phyloP scores from a whole-genome alignment of 2,888 invertebrate species.

The Pseudococcus viburni region DNA sequence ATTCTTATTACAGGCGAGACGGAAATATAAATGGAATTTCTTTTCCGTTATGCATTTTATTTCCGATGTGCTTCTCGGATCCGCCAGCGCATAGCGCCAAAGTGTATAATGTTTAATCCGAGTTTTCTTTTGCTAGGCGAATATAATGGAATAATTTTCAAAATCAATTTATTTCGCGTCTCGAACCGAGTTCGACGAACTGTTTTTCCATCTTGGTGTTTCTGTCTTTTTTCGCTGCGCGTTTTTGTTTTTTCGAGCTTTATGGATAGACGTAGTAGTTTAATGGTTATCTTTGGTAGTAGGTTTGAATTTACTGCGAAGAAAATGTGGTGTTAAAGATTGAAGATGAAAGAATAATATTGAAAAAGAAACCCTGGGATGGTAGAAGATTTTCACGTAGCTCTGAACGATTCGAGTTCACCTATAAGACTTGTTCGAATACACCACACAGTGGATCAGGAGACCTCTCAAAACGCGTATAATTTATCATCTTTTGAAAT shows the following conservation, averaged over 20 bases:
- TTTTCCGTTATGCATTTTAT: neutral
- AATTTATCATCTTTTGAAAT: too few relatives aligned
- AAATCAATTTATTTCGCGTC: slow-evolving; percentile 22
- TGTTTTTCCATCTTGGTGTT: neutral
- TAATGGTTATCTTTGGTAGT: too few relatives aligned
- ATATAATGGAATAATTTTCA: neutral
- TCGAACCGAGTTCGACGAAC: neutral
- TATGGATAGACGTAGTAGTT: neutral
- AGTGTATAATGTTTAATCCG: neutral
- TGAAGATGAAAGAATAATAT: too few relatives aligned
- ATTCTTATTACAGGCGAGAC: slow-evolving; percentile 7
- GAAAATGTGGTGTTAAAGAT: too few relatives aligned
- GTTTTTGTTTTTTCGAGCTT: neutral
- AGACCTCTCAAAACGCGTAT: too few relatives aligned
- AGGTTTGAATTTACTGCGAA: too few relatives aligned
- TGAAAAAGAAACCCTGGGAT: too few relatives aligned
- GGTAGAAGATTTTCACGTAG: too few relatives aligned
- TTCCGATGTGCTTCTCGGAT: neutral
- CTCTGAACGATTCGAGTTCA: too few relatives aligned
- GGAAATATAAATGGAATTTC: slow-evolving; percentile 1
- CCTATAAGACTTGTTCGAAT: too few relatives aligned
- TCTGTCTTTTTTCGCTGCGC: neutral
- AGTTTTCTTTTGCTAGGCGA: neutral
- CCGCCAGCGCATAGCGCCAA: neutral
- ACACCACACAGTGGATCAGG: too few relatives aligned